Percentiles rank a stretch among this genome's conserved stretches.
Conservation (phyloP, 2,113 vertebrate genomes). For the Trematocara stigmaticum region DNA sequence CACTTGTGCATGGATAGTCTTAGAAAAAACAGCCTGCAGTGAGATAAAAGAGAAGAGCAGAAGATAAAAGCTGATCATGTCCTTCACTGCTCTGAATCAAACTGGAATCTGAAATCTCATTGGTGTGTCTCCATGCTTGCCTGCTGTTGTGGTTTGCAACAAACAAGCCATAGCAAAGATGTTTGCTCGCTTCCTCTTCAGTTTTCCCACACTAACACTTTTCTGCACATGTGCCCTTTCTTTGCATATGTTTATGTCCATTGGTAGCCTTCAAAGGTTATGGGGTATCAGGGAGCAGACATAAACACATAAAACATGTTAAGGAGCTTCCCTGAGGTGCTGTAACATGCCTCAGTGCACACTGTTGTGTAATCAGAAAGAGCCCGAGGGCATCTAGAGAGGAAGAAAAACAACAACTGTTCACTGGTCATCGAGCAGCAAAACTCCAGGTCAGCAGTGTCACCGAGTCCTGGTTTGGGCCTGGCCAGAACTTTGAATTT, state of each 20-base stretch:
- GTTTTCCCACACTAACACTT: not conserved
- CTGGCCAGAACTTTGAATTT: slow-evolving; percentile 17
- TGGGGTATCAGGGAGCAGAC: not conserved
- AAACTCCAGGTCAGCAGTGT: slow-evolving; percentile 46
- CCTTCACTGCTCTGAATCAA: not conserved
- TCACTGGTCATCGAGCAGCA: slow-evolving; percentile 42
- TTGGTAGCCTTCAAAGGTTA: not conserved
- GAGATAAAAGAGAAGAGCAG: not conserved
- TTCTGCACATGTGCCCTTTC: not conserved
- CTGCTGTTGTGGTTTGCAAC: not conserved
- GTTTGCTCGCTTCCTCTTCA: slow-evolving; percentile 23
- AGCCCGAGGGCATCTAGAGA: not conserved
- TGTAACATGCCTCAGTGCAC: slow-evolving; percentile 5
- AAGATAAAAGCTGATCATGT: not conserved
- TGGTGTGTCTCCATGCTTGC: not conserved
- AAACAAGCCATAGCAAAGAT: slow-evolving; percentile 8
- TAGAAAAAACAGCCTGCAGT: not conserved
- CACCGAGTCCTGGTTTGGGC: slow-evolving; percentile 19
- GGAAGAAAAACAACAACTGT: not conserved
- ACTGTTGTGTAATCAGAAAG: not conserved
- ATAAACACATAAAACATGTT: not conserved
- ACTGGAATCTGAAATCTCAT: not conserved
- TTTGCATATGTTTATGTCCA: not conserved
- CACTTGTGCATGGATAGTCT: not conserved
- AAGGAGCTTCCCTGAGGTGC: slow-evolving; percentile 11